Evolutionary conservation across 2,888 invertebrate genomes (phyloP).

Genomic region (Conus canariensis): DNA sequence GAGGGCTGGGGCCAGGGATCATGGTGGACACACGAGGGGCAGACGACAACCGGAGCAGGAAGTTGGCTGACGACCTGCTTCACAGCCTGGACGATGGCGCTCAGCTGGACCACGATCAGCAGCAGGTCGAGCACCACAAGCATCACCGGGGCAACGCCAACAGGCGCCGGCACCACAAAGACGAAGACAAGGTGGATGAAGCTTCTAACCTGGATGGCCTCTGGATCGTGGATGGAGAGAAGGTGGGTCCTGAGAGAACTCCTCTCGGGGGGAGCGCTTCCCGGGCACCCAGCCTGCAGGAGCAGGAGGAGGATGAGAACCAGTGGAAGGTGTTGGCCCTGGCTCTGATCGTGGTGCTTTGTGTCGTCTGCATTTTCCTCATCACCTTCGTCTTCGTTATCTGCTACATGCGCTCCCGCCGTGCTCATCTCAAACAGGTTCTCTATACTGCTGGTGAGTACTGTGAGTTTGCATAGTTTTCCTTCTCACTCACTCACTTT

Average conservation of each 20-base stretch:
- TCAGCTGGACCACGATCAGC: not conserved
- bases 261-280: not conserved
- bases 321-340: conserved; percentile 38
- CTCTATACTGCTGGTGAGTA: conserved; percentile 34
- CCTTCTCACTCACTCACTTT: too few relatives aligned
- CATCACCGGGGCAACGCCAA: not conserved
- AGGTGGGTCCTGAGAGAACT: not conserved
- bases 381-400: conserved; percentile 38
- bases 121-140: not conserved
- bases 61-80: not conserved
- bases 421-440: conserved; percentile 36
- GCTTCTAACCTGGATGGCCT: not conserved
- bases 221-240: not conserved
- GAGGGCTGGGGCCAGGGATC: not conserved
- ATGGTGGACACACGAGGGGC: not conserved
- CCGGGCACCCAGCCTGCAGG: conserved; percentile 12
- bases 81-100: not conserved
- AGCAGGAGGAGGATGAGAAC: conserved; percentile 2
- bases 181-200: not conserved
- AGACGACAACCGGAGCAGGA: conserved; percentile 18
- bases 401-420: conserved; percentile 35
- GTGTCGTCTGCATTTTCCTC: conserved; percentile 38
- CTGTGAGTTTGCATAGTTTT: too few relatives aligned
- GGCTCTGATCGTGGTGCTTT: conserved; percentile 36
- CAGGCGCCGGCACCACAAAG: not conserved